Conservation (phyloP, 2,797 vertebrate species). For the Enteromius fasciolatus region DNA sequence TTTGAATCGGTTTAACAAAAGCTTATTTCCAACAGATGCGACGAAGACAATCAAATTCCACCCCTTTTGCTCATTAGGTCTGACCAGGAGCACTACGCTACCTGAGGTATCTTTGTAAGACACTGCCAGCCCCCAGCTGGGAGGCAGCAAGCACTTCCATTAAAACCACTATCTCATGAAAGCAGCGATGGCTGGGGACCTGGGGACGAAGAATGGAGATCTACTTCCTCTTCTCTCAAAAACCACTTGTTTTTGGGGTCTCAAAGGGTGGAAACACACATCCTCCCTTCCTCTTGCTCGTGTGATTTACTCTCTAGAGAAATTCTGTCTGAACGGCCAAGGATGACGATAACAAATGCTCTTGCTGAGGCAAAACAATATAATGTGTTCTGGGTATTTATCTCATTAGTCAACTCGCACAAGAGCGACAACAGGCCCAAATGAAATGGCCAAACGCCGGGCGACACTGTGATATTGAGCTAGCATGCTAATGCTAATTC, state of each 20-base stretch:
- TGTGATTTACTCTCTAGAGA: constrained; percentile 43
- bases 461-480: background rate
- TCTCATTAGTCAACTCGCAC: constrained; percentile 44
- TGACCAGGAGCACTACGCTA: constrained; percentile 22
- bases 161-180: constrained; percentile 53
- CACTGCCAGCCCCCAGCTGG: constrained; percentile 20
- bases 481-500: constrained; percentile 45
- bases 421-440: constrained; percentile 10
- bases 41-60: constrained; percentile 20
- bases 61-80: constrained; percentile 22
- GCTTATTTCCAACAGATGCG: constrained; percentile 26
- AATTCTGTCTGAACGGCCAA: constrained; percentile 48
- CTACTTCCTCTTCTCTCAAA: constrained; percentile 20
- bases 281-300: constrained; percentile 3
- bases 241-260: constrained; percentile 31
- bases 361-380: constrained; percentile 48
- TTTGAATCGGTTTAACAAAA: constrained; percentile 23
- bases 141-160: constrained; percentile 41
- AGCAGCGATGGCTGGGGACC: constrained; percentile 28
- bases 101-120: constrained; percentile 14
- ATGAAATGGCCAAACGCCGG: constrained; percentile 17
- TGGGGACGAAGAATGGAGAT: constrained; percentile 14
- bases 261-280: constrained; percentile 6
- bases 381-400: constrained; percentile 53
- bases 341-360: constrained; percentile 50